These are phyloP conservation scores for Holothuria scabra DNA, from an alignment of 53 echinoderm and acorn worm genomes.

Conservation along the genomic window DNA sequence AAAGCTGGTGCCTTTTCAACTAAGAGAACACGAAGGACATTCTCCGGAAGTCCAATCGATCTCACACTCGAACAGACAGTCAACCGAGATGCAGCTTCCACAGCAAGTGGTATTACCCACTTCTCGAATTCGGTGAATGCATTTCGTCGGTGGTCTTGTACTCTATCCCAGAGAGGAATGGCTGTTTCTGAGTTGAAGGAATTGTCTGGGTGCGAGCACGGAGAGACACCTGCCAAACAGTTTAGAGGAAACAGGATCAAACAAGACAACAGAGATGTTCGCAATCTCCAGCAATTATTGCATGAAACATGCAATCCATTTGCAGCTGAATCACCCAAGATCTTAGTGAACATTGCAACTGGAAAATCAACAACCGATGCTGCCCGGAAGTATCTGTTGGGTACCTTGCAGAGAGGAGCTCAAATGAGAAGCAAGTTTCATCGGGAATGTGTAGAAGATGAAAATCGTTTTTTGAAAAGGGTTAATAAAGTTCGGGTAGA, in stretches of 20 bases:
- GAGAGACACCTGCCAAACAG: conserved; percentile 41
- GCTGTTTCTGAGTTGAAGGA: conserved; percentile 53
- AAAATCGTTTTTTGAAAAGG: conserved; percentile 45
- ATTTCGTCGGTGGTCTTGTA: conserved; percentile 55
- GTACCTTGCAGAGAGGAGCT: not conserved
- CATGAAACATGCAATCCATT: conserved; percentile 61
- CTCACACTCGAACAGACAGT: conserved; percentile 54
- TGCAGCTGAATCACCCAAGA: conserved; percentile 8
- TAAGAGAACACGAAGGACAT: conserved; percentile 19
- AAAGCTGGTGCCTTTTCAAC: conserved; percentile 52
- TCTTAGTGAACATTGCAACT: conserved; percentile 45
- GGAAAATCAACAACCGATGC: conserved; percentile 45
- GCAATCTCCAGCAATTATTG: not conserved
- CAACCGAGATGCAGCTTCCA: conserved; percentile 52
- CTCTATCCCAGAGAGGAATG: conserved; percentile 44
- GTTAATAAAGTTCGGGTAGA: conserved; percentile 37
- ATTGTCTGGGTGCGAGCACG: conserved; percentile 29
- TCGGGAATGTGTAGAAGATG: conserved; percentile 44
- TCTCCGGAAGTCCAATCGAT: conserved; percentile 50
- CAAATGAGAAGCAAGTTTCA: conserved; percentile 15
- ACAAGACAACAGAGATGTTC: conserved; percentile 21
- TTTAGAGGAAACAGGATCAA: conserved; percentile 30
- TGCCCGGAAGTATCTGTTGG: not conserved
- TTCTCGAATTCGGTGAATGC: conserved; percentile 51
- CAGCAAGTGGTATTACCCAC: conserved; percentile 40